Conservation (phyloP, 1,140 invertebrate species). For the Hylaeus anthracinus region DNA sequence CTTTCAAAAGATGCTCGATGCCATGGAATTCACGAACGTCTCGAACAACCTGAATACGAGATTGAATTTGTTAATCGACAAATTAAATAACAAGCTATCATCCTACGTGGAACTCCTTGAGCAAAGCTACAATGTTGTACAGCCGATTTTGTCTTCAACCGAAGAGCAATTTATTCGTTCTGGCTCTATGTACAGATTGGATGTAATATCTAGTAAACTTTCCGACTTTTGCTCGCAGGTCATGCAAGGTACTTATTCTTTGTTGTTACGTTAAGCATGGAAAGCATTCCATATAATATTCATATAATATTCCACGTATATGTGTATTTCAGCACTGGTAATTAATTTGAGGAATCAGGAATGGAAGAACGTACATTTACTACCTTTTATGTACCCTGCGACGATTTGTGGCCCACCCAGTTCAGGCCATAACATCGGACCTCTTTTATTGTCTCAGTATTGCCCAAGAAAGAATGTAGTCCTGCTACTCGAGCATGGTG, state of each 20-base stretch:
- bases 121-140: conserved; percentile 68
- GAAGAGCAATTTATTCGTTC: conserved; percentile 58
- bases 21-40: conserved; percentile 71
- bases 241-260: conserved; percentile 62
- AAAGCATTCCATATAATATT: too few relatives aligned
- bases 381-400: conserved; percentile 72
- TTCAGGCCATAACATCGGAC: conserved; percentile 75
- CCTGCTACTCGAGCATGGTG: conserved; percentile 74
- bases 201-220: conserved; percentile 56
- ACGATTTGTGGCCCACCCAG: conserved; percentile 76
- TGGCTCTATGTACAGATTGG: conserved; percentile 44
- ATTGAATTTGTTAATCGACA: conserved; percentile 68
- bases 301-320: conserved; percentile 12
- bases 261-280: too few relatives aligned
- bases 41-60: conserved; percentile 60
- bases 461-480: conserved; percentile 75
- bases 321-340: conserved; percentile 66
- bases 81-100: conserved; percentile 71
- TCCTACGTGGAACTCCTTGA: conserved; percentile 68
- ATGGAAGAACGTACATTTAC: conserved; percentile 76
- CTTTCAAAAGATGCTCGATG: conserved; percentile 75
- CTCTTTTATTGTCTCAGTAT: conserved; percentile 75
- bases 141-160: conserved; percentile 65
- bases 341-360: conserved; percentile 68
- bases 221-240: conserved; percentile 73